Base-by-base conservation (phyloP, 2,797 vertebrate genomes). In the Acanthurus leucopareius region DNA sequence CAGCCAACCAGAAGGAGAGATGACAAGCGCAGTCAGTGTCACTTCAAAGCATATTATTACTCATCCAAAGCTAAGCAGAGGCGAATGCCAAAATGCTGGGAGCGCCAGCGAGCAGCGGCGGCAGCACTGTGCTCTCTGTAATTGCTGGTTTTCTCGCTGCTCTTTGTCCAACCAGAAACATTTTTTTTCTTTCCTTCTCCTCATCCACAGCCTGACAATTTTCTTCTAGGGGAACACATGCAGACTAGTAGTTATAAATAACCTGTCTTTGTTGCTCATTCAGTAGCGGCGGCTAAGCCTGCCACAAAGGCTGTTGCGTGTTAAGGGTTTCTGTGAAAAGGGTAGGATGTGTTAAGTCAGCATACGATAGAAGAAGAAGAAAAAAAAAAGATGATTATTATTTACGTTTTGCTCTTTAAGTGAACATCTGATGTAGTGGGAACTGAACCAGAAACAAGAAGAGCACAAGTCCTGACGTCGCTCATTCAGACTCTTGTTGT, bases 21-120 rank as follows among this genome's bases (percentile, higher is more conserved):
- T 80, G 88, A 89, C 90, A 85, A 72, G 87, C 82, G 8, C 86
- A 87, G 85, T 84, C 85, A 82, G 87, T 72, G 89, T 92, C 88
- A 80, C 91, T 91, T 93, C 90, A 91, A 88, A 91, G 88, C 82
- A 11, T 67, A 77, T 87, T 78, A 91, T 92, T 90, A 91, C 87
- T 89, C 91, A 88, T 88, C 86, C 80, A 58, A 47, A 82, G 83
- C 86, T 68, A 5, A 88, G 84, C 80, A 60, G 70, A 81, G 83
- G 69, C 53, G 48, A 80, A 78, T 40, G 84, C 86, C 90, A 86
- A 68, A 86, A 74, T 17, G 82, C 82, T 69, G 79, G 28, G 59
- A 86, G 88, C 73, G 48, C 70, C 73, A 45, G 72, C 61, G 85
- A 82, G 75, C 79, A 17, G 52, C 11, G 75, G 86, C 14, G 73